Evolutionary conservation across 2,113 vertebrate genomes (phyloP).

Genomic region (Nanorana parkeri): DNA sequence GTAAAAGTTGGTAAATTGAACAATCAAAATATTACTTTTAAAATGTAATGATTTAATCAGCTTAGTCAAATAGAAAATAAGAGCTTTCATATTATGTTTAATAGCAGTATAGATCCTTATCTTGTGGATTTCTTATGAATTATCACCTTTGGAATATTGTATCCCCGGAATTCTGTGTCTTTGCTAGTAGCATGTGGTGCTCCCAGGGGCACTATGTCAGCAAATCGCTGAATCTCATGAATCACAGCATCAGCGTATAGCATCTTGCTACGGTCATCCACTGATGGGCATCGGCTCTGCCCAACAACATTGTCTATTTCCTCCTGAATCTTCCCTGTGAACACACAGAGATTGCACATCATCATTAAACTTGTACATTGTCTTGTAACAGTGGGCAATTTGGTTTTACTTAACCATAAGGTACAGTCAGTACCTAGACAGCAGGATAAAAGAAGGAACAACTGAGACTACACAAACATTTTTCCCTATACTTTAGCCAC

Average conservation of each 20-base stretch:
- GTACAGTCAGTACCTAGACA: too few relatives aligned
- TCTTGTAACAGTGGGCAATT: not conserved
- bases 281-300: not conserved
- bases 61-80: too few relatives aligned
- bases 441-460: too few relatives aligned
- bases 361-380: not conserved
- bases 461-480: too few relatives aligned
- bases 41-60: too few relatives aligned
- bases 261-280: constrained; percentile 27
- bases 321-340: constrained; percentile 27
- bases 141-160: constrained; percentile 9
- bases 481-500: too few relatives aligned
- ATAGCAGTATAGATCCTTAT: too few relatives aligned
- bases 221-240: not conserved
- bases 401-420: too few relatives aligned
- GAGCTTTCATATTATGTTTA: too few relatives aligned
- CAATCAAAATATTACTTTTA: too few relatives aligned
- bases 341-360: not conserved
- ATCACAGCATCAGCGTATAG: constrained; percentile 39
- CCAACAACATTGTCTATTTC: constrained; percentile 46
- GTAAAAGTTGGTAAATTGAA: too few relatives aligned
- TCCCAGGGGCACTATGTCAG: constrained; percentile 9
- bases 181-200: constrained; percentile 21
- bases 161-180: constrained; percentile 23
- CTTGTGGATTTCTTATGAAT: too few relatives aligned